phyloP scores from a whole-genome alignment of 2,113 vertebrate genomes.

The Melanerpes aurifrons region DNA sequence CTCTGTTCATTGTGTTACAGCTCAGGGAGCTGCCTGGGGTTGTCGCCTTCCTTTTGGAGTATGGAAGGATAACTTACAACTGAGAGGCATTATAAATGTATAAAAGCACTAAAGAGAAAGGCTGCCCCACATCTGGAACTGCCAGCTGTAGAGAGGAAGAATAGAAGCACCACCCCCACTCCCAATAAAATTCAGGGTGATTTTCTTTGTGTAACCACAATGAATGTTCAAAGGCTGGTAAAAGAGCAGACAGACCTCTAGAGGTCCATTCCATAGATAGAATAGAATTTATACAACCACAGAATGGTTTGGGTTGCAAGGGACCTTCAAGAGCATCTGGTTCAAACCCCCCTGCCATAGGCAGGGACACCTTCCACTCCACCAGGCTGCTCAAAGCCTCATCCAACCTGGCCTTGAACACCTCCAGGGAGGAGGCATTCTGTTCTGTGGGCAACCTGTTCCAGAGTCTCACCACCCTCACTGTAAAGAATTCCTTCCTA shows the following conservation, averaged over 20 bases:
- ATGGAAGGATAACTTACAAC: background rate
- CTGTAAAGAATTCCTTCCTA: too few species aligned
- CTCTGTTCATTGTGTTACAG: background rate
- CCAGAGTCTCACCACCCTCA: too few species aligned
- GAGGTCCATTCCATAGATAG: too few species aligned
- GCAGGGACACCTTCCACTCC: too few species aligned
- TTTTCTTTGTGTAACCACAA: background rate
- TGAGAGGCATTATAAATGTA: background rate
- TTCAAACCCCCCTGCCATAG: too few species aligned
- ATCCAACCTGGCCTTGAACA: too few species aligned
- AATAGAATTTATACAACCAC: too few species aligned
- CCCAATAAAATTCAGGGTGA: background rate
- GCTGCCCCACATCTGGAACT: background rate
- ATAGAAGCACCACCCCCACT: background rate
- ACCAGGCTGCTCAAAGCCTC: too few species aligned
- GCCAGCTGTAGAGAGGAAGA: background rate
- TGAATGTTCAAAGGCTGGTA: background rate
- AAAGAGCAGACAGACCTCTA: background rate
- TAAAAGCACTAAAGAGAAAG: background rate
- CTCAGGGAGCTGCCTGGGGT: background rate
- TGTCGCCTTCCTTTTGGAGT: background rate
- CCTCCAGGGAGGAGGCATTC: too few species aligned
- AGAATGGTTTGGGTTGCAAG: too few species aligned
- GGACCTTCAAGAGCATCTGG: too few species aligned
- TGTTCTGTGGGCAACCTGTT: too few species aligned